phyloP scores from a whole-genome alignment of 2,888 invertebrate genomes.

The Poecilobothrus nobilitatus region DNA sequence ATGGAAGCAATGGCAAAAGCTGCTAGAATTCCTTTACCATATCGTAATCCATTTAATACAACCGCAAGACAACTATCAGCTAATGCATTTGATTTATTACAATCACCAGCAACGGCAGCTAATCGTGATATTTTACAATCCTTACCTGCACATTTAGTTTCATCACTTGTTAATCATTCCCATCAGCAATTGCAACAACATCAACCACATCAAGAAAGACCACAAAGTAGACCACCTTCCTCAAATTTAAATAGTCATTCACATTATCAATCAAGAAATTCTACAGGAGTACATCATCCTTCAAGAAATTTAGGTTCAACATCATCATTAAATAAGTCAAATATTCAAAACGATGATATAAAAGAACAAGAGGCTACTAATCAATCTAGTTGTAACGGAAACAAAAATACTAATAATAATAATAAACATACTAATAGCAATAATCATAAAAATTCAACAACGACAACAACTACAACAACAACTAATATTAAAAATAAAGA shows the following conservation, averaged over 20 bases:
- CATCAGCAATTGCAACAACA: slow-evolving; percentile 21
- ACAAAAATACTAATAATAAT: slow-evolving; percentile 22
- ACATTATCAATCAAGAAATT: slow-evolving; percentile 17
- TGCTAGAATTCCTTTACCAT: slow-evolving; percentile 52
- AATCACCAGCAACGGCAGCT: slow-evolving; percentile 25
- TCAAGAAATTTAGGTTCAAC: neutral
- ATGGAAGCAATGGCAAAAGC: slow-evolving; percentile 65
- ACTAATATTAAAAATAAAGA: slow-evolving; percentile 64
- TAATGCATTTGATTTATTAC: slow-evolving; percentile 55
- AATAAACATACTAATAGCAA: slow-evolving; percentile 25
- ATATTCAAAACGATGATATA: neutral
- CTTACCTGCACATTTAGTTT: slow-evolving; percentile 23
- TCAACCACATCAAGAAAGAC: slow-evolving; percentile 16
- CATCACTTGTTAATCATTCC: slow-evolving; percentile 20
- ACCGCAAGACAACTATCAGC: slow-evolving; percentile 38
- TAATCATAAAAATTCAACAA: slow-evolving; percentile 38
- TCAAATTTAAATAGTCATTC: slow-evolving; percentile 19
- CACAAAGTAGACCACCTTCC: neutral
- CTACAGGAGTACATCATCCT: neutral
- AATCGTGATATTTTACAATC: slow-evolving; percentile 40
- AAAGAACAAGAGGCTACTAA: slow-evolving; percentile 4
- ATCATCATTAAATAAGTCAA: neutral
- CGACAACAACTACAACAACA: slow-evolving; percentile 45
- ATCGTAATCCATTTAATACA: slow-evolving; percentile 45
- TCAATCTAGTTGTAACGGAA: slow-evolving; percentile 13